Conservation (phyloP, 2,888 invertebrate genomes). For the Apotomis capreana region DNA sequence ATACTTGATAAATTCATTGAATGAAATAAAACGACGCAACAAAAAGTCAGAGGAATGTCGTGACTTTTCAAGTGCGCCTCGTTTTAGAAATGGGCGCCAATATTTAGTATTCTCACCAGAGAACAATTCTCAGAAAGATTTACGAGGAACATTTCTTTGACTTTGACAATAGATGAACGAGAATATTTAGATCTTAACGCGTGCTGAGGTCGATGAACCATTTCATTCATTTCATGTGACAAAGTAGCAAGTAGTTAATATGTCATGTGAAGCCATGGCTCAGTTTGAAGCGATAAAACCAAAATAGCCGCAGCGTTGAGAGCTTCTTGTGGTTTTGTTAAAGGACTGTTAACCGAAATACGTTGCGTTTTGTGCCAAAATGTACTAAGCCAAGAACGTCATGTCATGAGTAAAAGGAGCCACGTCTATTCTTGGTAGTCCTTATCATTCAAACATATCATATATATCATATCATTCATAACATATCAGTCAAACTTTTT, state of each 20-base stretch:
- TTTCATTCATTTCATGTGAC: conserved; percentile 54
- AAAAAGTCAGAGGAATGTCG: not conserved
- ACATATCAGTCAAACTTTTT: too few species aligned
- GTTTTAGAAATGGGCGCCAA: conserved; percentile 5
- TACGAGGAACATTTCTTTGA: conserved; percentile 24
- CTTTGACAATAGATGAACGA: conserved; percentile 34
- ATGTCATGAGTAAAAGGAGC: conserved; percentile 6
- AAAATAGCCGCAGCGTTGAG: conserved; percentile 45
- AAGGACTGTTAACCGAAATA: conserved; percentile 34
- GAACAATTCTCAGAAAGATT: conserved; percentile 24
- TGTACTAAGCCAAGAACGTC: conserved; percentile 20
- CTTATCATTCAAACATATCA: too few species aligned
- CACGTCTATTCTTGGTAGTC: not conserved
- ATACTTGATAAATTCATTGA: too few species aligned
- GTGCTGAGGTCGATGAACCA: conserved; percentile 60
- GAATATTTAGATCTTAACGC: conserved; percentile 47
- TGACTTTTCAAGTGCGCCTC: conserved; percentile 6
- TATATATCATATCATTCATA: too few species aligned
- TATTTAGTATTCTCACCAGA: conserved; percentile 14
- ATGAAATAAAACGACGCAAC: too few species aligned
- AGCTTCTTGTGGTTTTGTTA: conserved; percentile 40
- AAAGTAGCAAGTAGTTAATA: conserved; percentile 43
- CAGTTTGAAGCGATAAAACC: conserved; percentile 46
- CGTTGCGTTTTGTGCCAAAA: conserved; percentile 32
- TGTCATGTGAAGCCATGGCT: conserved; percentile 38